Evolutionary conservation across 1,140 invertebrate genomes (phyloP).

Genomic region (Popillia japonica): DNA sequence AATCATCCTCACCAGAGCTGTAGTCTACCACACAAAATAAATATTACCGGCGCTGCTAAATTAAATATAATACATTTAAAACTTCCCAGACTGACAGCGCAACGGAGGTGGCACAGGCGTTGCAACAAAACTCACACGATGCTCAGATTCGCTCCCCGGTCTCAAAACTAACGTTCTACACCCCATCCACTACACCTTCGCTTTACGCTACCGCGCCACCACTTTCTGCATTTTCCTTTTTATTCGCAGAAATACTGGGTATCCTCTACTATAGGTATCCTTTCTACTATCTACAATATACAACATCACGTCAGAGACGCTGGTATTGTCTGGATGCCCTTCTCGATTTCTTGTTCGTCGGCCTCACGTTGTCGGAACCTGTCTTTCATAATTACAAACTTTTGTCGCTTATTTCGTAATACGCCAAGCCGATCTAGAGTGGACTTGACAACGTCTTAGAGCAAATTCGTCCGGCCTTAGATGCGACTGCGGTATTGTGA

Average conservation of each 20-base stretch:
- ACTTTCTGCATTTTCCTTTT: conserved; percentile 28
- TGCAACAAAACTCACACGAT: conserved; percentile 17
- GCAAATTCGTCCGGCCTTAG: background rate
- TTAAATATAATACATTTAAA: conserved; percentile 36
- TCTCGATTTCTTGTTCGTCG: conserved; percentile 35
- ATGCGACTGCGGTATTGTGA: background rate
- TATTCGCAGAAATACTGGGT: background rate
- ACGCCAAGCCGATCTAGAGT: background rate
- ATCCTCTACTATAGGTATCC: background rate
- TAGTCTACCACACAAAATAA: background rate
- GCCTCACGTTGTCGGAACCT: conserved; percentile 34
- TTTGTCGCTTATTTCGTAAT: conserved; percentile 33
- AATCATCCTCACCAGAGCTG: background rate
- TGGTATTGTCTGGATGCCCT: conserved; percentile 27
- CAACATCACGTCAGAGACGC: background rate
- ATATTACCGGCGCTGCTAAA: conserved; percentile 23
- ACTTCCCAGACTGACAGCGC: conserved; percentile 23
- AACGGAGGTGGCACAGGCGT: background rate
- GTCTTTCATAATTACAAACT: conserved; percentile 40
- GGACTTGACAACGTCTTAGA: conserved; percentile 25
- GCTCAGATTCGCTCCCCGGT: background rate
- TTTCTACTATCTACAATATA: background rate
- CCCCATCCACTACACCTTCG: background rate
- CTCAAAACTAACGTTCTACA: conserved; percentile 22
- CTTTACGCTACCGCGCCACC: background rate